Evolutionary conservation across 2,797 vertebrate genomes (phyloP), one percentile per base, ranked within the genome.

Genomic region (Hyperoplus lanceolatus): DNA sequence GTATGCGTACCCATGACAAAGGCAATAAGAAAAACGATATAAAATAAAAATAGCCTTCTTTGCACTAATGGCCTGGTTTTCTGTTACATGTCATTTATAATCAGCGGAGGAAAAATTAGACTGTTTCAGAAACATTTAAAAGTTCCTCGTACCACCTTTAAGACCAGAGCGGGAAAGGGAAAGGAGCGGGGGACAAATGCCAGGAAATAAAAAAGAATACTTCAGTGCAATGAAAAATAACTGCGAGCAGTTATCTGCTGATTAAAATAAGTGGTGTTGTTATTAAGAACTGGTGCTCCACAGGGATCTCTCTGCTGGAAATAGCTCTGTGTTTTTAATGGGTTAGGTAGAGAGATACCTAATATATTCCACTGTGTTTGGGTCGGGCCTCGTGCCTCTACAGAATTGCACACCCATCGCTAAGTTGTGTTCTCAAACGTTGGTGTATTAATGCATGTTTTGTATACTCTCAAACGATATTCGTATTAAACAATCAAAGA

Each of bases 231-330:
- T 76, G 21, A 59, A 79, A 79, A 78, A 75, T 78, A 83, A 76
- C 72, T 74, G 57, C 49, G 5, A 77, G 73, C 69, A 67, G 42
- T 82, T 83, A 86, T 79, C 64, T 76, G 63, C 69, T 81, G 72
- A 88, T 88, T 83, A 80, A 81, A 90, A 59, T 80, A 79, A 86
- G 74, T 73, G 36, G 67, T 78, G 67, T 67, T 81, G 69, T 81
- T 87, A 84, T 90, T 80, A 86, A 86, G 73, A 62, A 66, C 54
- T 78, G 10, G 8, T 69, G 66, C 72, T 12, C 65, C 36, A 55
- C 68, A 64, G 4, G n/a, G 62, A 18, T 59, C 55, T 76, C 70
- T 77, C 49, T 72, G 81, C 69, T 84, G 67, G 53, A 83, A 80
- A 77, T 53, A 68, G 46, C 72, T 78, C 13, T 67, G 48, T 75